These are phyloP conservation scores for Tretioscincus oriximinensis DNA, from an alignment of 2,113 vertebrate genomes.

Conservation along the genomic window DNA sequence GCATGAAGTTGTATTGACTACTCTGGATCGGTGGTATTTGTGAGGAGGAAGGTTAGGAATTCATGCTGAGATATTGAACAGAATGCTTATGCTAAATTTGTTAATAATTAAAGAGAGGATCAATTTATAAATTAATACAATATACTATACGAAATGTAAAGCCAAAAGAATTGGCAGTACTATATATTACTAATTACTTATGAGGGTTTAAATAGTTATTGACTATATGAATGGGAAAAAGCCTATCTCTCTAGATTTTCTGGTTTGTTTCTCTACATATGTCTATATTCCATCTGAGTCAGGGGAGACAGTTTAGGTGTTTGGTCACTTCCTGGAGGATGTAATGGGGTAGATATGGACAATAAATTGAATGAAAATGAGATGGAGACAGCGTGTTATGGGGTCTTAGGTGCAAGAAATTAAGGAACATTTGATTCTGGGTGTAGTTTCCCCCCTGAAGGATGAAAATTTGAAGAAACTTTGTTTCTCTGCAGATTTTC, in stretches of 20 bases:
- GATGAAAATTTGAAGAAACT: too few relatives aligned
- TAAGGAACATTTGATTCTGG: too few relatives aligned
- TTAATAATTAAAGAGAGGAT: background rate
- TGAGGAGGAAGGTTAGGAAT: background rate
- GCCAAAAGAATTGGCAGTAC: background rate
- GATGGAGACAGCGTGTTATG: too few relatives aligned
- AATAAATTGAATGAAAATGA: too few relatives aligned
- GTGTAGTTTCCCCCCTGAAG: too few relatives aligned
- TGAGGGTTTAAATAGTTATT: background rate
- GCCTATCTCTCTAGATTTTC: background rate
- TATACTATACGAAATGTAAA: background rate
- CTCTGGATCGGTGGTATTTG: background rate
- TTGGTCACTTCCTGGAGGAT: too few relatives aligned
- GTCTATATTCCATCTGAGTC: too few relatives aligned
- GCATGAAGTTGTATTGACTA: background rate
- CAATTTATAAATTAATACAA: constrained; percentile 1
- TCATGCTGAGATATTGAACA: constrained; percentile 6
- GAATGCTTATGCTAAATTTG: background rate
- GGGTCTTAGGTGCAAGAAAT: too few relatives aligned
- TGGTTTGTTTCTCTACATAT: background rate
- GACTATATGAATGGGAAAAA: background rate
- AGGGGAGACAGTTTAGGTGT: too few relatives aligned
- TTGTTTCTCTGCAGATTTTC: too few relatives aligned
- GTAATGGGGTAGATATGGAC: too few relatives aligned
- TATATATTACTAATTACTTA: background rate